Base-by-base conservation (phyloP, 2,797 vertebrate genomes). In the Distichodus sexfasciatus region DNA sequence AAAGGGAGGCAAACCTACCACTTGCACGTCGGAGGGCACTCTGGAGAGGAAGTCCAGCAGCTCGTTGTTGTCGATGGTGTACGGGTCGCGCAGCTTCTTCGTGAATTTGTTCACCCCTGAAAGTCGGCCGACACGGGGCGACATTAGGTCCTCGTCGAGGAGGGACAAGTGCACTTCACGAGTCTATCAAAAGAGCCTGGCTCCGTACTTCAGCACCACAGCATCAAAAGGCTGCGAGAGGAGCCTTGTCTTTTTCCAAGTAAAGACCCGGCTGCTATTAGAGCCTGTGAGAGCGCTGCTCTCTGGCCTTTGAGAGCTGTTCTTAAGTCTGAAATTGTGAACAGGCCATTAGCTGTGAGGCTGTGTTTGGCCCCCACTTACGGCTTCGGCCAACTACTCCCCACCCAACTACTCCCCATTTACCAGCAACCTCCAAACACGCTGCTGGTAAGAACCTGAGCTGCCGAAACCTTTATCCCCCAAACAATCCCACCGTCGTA, bases 61-160 rank as follows among this genome's bases (percentile, higher is more conserved):
- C 87, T 99, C 95, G 0, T 98, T 98, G 91, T 99, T 98, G 82
- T 99, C 96, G 73, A 98, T 96, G 76, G 90, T 92, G 85, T 97
- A 97, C 0, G 96, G 97, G 87, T 94, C 94, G 81, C 95, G 90
- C 78, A 99, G 92, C 86, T 98, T 99, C 90, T 98, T 98, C 76
- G 96, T 98, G 89, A 99, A 99, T 92, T 98, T 99, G 88, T 97
- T 98, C 79, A 99, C 94, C 61, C 96, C 96, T 99, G 84, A 72
- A 77, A 60, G 58, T 71, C 75, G 38, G 31, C 75, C 66, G 63
- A 12, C 64, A 62, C n/a, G n/a, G 15, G 1, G 23, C 24, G 3
- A 33, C 40, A 64, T 66, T 61, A 75, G 47, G 50, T n/a, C 46
- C 59, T 71, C 72, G 55, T 50, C 50, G 40, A 65, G 41, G 43